These are phyloP conservation scores for Plestiodon gilberti DNA, from an alignment of 2,113 vertebrate genomes.

Conservation along the genomic window DNA sequence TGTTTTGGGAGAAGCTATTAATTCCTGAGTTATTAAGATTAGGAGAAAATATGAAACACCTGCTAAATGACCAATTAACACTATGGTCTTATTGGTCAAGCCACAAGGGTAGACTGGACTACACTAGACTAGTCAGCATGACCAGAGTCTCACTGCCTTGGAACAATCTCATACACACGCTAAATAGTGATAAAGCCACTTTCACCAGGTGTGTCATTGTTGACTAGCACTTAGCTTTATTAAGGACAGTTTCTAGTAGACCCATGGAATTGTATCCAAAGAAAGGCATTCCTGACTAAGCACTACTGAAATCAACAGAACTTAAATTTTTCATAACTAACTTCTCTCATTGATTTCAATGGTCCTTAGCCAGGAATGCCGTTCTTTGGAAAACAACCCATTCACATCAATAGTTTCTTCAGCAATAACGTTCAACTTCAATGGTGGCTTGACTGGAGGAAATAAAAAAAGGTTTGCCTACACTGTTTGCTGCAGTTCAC, in stretches of 20 bases:
- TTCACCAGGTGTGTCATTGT: too few relatives aligned
- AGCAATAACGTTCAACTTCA: constrained; percentile 49
- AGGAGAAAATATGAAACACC: constrained; percentile 46
- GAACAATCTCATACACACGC: constrained; percentile 25
- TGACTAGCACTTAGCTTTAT: too few relatives aligned
- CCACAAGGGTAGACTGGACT: constrained; percentile 16
- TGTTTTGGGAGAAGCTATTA: constrained; percentile 60
- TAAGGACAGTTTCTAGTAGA: constrained; percentile 36
- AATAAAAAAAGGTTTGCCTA: not conserved
- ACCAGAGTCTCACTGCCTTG: constrained; percentile 33
- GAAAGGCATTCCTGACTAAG: too few relatives aligned
- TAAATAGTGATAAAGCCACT: too few relatives aligned
- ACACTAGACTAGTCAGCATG: constrained; percentile 7
- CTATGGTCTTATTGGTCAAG: constrained; percentile 30
- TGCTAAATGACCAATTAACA: not conserved
- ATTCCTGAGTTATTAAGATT: constrained; percentile 76
- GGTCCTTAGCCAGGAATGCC: too few relatives aligned
- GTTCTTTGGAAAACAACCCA: not conserved
- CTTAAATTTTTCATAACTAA: too few relatives aligned
- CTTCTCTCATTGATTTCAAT: too few relatives aligned
- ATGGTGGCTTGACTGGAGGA: constrained; percentile 4
- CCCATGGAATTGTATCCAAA: not conserved
- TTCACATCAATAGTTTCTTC: constrained; percentile 39
- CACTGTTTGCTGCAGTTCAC: constrained; percentile 38
- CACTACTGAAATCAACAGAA: too few relatives aligned